These are phyloP conservation scores for Epinotia bilunana DNA, from an alignment of 2,888 invertebrate genomes.

Conservation along the genomic window DNA sequence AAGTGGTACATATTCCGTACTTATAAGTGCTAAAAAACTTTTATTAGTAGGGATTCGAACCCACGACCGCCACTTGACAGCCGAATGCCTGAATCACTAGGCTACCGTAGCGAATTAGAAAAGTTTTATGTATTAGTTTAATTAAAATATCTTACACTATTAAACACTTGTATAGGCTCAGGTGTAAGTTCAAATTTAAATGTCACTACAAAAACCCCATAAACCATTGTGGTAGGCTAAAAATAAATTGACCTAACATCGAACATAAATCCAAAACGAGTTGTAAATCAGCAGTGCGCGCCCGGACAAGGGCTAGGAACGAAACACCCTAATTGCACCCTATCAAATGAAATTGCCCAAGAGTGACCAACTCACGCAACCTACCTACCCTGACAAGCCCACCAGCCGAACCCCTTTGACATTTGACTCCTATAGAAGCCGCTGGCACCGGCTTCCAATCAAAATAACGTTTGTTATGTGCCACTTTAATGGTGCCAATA, in stretches of 20 bases:
- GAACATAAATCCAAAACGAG: slow-evolving; percentile 39
- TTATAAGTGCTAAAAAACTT: no score
- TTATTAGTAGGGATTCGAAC: no score
- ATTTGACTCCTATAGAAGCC: slow-evolving; percentile 15
- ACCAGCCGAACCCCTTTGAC: background rate
- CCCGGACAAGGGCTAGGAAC: slow-evolving; percentile 35
- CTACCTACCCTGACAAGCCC: background rate
- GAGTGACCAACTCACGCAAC: slow-evolving; percentile 41
- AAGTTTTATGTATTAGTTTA: no score
- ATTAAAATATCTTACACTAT: no score
- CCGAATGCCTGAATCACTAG: no score
- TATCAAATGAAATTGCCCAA: slow-evolving; percentile 44
- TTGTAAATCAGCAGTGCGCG: slow-evolving; percentile 35
- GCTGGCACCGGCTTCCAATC: slow-evolving; percentile 35
- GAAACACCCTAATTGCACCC: slow-evolving; percentile 42
- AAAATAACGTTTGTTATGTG: slow-evolving; percentile 44
- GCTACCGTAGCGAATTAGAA: no score
- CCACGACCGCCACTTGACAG: no score
- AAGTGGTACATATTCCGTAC: no score
- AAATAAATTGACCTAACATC: slow-evolving; percentile 21
- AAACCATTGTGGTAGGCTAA: slow-evolving; percentile 24
- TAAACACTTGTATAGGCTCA: no score
- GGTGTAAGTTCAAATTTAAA: no score
- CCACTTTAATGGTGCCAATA: slow-evolving; percentile 44
- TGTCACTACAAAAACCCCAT: background rate